Percentiles rank a stretch among this genome's conserved stretches.
These are phyloP conservation scores for Tetramorium alpestre DNA, from an alignment of 1,140 invertebrate genomes.

Conservation along the genomic window DNA sequence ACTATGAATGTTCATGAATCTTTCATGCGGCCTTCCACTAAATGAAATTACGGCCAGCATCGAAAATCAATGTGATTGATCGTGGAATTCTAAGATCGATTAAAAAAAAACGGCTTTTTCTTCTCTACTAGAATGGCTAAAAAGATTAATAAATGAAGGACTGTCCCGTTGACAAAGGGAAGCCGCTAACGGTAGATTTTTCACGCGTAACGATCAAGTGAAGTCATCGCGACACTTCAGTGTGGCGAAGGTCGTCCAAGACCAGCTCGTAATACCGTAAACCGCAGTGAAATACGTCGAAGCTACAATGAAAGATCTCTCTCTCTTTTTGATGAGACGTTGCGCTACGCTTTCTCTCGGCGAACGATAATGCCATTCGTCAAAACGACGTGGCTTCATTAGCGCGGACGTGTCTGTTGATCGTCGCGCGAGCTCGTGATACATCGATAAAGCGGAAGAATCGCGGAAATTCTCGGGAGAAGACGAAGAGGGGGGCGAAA, in stretches of 20 bases:
- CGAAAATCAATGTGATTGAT: neutral
- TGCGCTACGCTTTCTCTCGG: conserved; percentile 11
- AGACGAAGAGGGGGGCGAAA: neutral
- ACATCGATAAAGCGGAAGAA: conserved; percentile 27
- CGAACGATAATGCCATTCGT: conserved; percentile 32
- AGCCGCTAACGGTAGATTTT: conserved; percentile 38
- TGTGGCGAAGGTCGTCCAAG: conserved; percentile 24
- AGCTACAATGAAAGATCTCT: conserved; percentile 25
- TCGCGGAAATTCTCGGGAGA: conserved; percentile 15
- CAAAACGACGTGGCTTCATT: conserved; percentile 31
- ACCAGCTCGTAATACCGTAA: conserved; percentile 9
- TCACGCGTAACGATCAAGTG: conserved; percentile 15
- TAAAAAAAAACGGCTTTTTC: neutral
- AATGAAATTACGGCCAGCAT: conserved; percentile 14
- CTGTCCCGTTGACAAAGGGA: neutral
- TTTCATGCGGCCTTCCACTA: neutral
- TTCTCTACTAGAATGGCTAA: neutral
- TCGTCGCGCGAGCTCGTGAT: conserved; percentile 46
- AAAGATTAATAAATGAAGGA: neutral
- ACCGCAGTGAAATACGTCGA: neutral
- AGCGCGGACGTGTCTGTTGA: conserved; percentile 11
- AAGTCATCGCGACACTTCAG: conserved; percentile 24
- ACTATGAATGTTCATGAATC: neutral
- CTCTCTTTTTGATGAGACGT: neutral
- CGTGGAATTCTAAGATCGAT: neutral